phyloP scores from a whole-genome alignment of 2,888 invertebrate species.

The Eurytoma adleriae region DNA sequence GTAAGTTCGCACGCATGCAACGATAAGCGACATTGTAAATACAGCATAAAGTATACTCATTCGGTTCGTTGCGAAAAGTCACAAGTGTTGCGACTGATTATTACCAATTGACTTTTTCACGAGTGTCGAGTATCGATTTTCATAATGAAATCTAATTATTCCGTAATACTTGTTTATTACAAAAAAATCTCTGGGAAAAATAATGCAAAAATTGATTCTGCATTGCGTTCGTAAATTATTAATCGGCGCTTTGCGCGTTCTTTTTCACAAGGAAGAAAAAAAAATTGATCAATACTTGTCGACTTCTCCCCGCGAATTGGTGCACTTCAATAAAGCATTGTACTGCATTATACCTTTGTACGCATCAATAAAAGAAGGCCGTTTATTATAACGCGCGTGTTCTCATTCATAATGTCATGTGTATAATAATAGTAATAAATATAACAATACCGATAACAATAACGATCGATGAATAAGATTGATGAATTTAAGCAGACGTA shows the following conservation, averaged over 20 bases:
- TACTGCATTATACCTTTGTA: conserved; percentile 50
- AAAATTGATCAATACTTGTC: conserved; percentile 21
- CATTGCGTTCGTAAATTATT: too few species aligned
- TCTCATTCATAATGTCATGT: conserved; percentile 48
- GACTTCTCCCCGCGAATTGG: conserved; percentile 26
- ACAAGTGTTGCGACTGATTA: not conserved
- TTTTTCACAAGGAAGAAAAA: not conserved
- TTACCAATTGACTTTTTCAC: not conserved
- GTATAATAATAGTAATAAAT: conserved; percentile 43
- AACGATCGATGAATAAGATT: conserved; percentile 5
- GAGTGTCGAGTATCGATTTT: too few species aligned
- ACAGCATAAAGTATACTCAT: conserved; percentile 32
- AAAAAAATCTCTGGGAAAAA: too few species aligned
- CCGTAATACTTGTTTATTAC: too few species aligned
- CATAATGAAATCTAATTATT: too few species aligned
- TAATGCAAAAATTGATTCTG: too few species aligned
- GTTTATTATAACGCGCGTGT: conserved; percentile 44
- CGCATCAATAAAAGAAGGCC: conserved; percentile 40
- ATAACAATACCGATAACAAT: conserved; percentile 10
- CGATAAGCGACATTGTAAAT: conserved; percentile 45
- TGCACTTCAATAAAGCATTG: conserved; percentile 22
- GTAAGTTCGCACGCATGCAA: conserved; percentile 45
- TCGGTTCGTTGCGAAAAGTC: conserved; percentile 29
- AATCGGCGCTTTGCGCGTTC: too few species aligned
- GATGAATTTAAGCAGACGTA: conserved; percentile 17